These are phyloP conservation scores for Echeneis naucrates DNA, from an alignment of 2,797 vertebrate species.

Conservation along the genomic window DNA sequence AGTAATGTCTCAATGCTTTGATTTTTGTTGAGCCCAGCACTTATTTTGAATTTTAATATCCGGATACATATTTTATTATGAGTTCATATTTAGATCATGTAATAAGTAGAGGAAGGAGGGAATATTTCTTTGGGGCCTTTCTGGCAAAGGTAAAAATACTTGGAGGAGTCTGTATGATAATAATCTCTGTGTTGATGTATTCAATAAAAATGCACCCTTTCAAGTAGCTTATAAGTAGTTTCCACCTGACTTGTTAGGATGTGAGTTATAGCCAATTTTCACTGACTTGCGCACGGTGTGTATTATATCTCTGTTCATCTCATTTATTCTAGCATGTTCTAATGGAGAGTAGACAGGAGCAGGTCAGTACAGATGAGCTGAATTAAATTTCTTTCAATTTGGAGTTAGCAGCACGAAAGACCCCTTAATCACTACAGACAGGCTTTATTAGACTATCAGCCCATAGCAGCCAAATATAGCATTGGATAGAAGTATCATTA, in stretches of 20 bases:
- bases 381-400: slow-evolving; percentile 55
- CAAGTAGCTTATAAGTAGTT: slow-evolving; percentile 14
- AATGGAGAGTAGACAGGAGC: slow-evolving; percentile 45
- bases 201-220: not conserved
- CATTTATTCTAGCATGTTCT: slow-evolving; percentile 22
- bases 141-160: not conserved
- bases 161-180: not conserved
- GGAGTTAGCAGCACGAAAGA: slow-evolving; percentile 51
- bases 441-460: slow-evolving; percentile 66
- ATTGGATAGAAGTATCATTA: slow-evolving; percentile 56
- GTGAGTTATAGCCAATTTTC: slow-evolving; percentile 25
- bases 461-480: slow-evolving; percentile 59
- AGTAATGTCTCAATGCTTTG: too few relatives aligned
- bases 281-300: slow-evolving; percentile 9
- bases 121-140: not conserved
- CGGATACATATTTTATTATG: too few relatives aligned
- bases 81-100: too few relatives aligned
- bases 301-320: slow-evolving; percentile 28
- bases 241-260: slow-evolving; percentile 44
- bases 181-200: not conserved
- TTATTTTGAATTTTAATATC: too few relatives aligned
- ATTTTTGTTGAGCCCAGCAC: too few relatives aligned
- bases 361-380: slow-evolving; percentile 38
- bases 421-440: slow-evolving; percentile 60
- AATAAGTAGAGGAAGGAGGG: too few relatives aligned